A percentile compares a stretch with the other conserved stretches of the same genome.
Evolutionary conservation across 35 echinoderm and acorn worm species (phyloP).

Genomic region (Strongylocentrotus purpuratus): DNA sequence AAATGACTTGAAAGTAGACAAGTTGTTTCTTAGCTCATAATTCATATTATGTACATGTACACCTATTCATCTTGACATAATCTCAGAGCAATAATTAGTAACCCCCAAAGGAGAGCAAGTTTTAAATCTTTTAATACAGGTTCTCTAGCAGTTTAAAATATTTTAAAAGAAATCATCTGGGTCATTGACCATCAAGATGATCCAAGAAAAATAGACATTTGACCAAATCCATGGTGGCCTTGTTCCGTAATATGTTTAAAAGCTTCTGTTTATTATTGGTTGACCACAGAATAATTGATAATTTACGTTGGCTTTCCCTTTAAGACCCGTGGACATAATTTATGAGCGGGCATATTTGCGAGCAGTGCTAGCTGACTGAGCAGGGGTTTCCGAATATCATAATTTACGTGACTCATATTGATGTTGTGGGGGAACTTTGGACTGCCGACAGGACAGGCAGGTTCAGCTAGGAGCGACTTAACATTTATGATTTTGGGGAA

Average conservation of each 20-base stretch:
- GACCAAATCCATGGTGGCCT: not conserved
- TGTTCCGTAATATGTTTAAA: not conserved
- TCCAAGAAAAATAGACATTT: not conserved
- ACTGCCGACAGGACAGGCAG: not conserved
- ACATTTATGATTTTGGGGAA: not conserved
- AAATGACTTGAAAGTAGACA: too few relatives aligned
- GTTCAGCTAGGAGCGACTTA: not conserved
- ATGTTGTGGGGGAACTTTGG: not conserved
- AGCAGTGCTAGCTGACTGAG: not conserved
- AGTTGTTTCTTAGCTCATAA: too few relatives aligned
- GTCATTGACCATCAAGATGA: not conserved
- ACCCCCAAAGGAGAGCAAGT: not conserved
- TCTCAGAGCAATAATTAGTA: not conserved
- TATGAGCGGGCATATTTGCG: constrained; percentile 9
- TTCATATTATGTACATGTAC: too few relatives aligned
- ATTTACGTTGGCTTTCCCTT: not conserved
- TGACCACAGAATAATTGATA: not conserved
- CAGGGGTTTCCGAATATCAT: constrained; percentile 1
- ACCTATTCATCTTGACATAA: not conserved
- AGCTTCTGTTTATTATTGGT: not conserved
- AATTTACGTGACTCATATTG: not conserved
- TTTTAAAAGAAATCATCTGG: not conserved
- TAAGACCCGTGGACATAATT: not conserved
- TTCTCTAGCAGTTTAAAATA: not conserved
- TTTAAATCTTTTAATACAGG: not conserved